Percentiles rank a stretch among this genome's conserved stretches.
These are phyloP conservation scores for Apis cerana DNA, from an alignment of 1,140 invertebrate species.

Conservation along the genomic window DNA sequence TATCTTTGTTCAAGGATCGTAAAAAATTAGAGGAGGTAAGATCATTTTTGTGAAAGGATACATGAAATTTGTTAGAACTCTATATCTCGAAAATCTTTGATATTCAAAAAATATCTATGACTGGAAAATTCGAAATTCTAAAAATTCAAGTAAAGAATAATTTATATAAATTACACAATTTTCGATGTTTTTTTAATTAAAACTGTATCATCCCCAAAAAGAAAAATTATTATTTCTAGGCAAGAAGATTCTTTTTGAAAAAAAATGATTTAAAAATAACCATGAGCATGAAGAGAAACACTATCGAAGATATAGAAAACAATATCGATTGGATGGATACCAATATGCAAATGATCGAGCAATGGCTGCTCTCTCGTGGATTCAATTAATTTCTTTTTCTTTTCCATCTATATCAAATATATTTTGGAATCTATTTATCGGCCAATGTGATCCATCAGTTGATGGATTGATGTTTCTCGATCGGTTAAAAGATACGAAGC, in stretches of 20 bases:
- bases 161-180: not conserved
- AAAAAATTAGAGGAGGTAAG: conserved; percentile 24
- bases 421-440: not conserved
- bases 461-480: not conserved
- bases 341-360: conserved; percentile 23
- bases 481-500: not conserved
- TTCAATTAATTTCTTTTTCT: not conserved
- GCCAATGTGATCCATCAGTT: not conserved
- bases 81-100: no score
- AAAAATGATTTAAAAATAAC: not conserved
- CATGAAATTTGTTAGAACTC: no score
- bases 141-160: no score
- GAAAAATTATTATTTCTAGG: not conserved
- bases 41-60: not conserved
- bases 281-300: conserved; percentile 7
- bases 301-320: conserved; percentile 35
- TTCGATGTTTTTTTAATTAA: no score
- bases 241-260: not conserved
- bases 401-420: not conserved
- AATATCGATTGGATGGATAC: conserved; percentile 26
- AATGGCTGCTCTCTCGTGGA: conserved; percentile 10
- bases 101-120: no score
- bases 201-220: no score
- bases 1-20: conserved; percentile 36
- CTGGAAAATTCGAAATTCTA: no score